phyloP scores from a whole-genome alignment of 2,888 invertebrate genomes.

The Nomada fucata region DNA sequence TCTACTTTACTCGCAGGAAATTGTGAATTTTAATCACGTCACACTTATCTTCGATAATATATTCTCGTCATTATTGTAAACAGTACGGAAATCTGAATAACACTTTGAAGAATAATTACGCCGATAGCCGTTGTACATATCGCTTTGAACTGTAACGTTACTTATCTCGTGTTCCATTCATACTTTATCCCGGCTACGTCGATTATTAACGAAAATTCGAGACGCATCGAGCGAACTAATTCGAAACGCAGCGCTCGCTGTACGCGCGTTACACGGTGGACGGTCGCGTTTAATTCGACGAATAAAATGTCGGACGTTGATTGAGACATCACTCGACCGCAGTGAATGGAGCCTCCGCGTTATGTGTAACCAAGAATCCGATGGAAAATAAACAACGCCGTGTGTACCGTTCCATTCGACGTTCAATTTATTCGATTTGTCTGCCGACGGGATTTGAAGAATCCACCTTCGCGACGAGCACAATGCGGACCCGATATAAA shows the following conservation, averaged over 20 bases:
- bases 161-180: too few relatives aligned
- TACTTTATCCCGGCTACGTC: too few relatives aligned
- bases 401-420: not conserved
- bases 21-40: too few relatives aligned
- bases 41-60: too few relatives aligned
- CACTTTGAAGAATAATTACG: too few relatives aligned
- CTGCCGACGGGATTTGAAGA: not conserved
- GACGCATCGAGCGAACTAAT: too few relatives aligned
- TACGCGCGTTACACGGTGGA: not conserved
- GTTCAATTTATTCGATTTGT: constrained; percentile 7
- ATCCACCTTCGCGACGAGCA: not conserved
- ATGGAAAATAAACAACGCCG: constrained; percentile 32
- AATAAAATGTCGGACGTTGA: constrained; percentile 27
- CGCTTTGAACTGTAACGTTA: too few relatives aligned
- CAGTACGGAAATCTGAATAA: too few relatives aligned
- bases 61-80: too few relatives aligned
- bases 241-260: not conserved
- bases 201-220: too few relatives aligned
- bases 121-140: too few relatives aligned
- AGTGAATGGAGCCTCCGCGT: not conserved
- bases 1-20: too few relatives aligned
- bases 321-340: constrained; percentile 8
- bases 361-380: not conserved
- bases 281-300: constrained; percentile 32
- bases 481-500: not conserved